Base-by-base conservation (phyloP, 2,888 invertebrate genomes). In the Sarcophaga subvicina region DNA sequence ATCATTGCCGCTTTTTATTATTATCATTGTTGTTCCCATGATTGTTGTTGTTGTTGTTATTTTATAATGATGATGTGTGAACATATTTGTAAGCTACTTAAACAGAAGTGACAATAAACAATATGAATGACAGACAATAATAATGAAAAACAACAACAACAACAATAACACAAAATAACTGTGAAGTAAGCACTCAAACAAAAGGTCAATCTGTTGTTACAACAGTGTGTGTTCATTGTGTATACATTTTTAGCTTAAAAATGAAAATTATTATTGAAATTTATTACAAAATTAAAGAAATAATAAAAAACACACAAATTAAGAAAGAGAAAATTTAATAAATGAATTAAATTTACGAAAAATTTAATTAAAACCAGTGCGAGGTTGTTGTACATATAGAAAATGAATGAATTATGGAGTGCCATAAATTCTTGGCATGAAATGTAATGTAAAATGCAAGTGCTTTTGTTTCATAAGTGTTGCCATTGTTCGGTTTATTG, bases 101-200 rank as follows among this genome's bases (percentile, higher is more conserved):
- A 77, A 78, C 67, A 66, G 66, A 83, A 83, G 64, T 82, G 76
- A 82, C 64, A 78, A 83, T 78, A 78, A 83, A 78, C 82, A 83
- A 71, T 37, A 37, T 64, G 59, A 70, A 70, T 59, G 14, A 37
- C 37, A 37, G 37, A 59, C 45, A 71, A 64, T 25, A 73, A 81
- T 20, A 71, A 47, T 63, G 11, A 54, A 20, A 20, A 66, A 17
- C 69, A 75, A 69, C 22, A 80, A 49, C 69, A 47, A 70, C 62
- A 62, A 45, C 8, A 47, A 11, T 11, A 60, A 60, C 27, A 49
- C 60, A 69, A 45, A 17, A 47, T 54, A 27, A n/a, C 45, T 60
- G 20, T 66, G 25, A 49, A 64, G 1, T 37, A 25, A 37, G 45
- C 17, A 47, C 63, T 37, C 27, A 67, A 63, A 81, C 75, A 81